Percentiles rank a stretch among this genome's conserved stretches.
Conservation (phyloP, 2,888 invertebrate genomes). For the Pammene aurita region DNA sequence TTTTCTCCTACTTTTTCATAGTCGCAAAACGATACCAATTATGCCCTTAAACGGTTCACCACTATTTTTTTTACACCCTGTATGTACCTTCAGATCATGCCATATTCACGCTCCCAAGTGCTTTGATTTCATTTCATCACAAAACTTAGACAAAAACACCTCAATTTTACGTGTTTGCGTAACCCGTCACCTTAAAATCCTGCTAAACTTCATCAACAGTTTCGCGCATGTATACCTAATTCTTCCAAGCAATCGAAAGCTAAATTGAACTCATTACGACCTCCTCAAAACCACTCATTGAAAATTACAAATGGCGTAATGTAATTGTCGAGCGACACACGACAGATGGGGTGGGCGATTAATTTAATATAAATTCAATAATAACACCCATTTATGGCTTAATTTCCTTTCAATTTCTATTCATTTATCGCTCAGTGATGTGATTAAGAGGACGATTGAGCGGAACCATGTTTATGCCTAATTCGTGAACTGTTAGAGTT, state of each 20-base stretch:
- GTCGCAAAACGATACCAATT: too few relatives aligned
- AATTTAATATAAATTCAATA: slow-evolving; percentile 83
- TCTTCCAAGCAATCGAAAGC: slow-evolving; percentile 8
- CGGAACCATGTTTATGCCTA: slow-evolving; percentile 25
- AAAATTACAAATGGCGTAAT: slow-evolving; percentile 51
- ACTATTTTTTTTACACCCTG: too few relatives aligned
- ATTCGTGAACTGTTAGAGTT: not conserved
- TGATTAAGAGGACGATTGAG: slow-evolving; percentile 58
- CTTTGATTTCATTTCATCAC: too few relatives aligned
- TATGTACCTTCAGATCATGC: too few relatives aligned
- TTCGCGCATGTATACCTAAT: not conserved
- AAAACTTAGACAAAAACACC: too few relatives aligned
- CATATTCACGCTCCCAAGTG: too few relatives aligned
- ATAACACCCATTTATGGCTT: slow-evolving; percentile 82
- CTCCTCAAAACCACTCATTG: slow-evolving; percentile 36
- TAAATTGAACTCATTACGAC: slow-evolving; percentile 30
- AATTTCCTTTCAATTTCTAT: slow-evolving; percentile 82
- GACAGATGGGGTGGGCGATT: slow-evolving; percentile 79
- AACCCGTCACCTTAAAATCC: too few relatives aligned
- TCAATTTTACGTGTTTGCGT: too few relatives aligned
- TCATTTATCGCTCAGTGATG: slow-evolving; percentile 79
- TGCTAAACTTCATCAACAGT: not conserved
- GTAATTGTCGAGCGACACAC: slow-evolving; percentile 55
- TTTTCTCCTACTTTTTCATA: too few relatives aligned
- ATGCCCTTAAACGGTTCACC: too few relatives aligned